phyloP scores from a whole-genome alignment of 2,888 invertebrate species.

The Celastrina argiolus region DNA sequence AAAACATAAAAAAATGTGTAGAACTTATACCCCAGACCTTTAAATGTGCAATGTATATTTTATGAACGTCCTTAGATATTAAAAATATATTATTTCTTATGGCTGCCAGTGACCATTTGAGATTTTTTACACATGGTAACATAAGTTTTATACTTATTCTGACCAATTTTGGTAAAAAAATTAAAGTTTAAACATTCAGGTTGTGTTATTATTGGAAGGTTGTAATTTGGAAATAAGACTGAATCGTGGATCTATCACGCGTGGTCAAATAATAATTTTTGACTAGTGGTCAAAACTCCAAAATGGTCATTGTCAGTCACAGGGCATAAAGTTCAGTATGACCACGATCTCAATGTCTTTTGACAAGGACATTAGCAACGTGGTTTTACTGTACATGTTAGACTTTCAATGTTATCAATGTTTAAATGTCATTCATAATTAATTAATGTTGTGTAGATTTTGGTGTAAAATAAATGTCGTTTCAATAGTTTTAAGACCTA shows the following conservation, averaged over 20 bases:
- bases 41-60: constrained; percentile 4
- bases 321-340: too few species aligned
- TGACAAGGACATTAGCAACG: too few species aligned
- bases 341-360: too few species aligned
- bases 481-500: not conserved
- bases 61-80: not conserved
- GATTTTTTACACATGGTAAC: not conserved
- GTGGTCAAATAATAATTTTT: not conserved
- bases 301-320: not conserved
- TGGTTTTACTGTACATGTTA: too few species aligned
- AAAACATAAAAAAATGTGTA: not conserved
- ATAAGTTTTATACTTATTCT: not conserved
- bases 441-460: not conserved
- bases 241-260: not conserved
- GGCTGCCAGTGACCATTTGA: too few species aligned
- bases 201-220: too few species aligned
- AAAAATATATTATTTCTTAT: not conserved
- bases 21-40: not conserved
- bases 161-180: not conserved
- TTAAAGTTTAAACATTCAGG: not conserved
- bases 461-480: constrained; percentile 2
- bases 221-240: not conserved
- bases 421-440: not conserved
- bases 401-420: not conserved
- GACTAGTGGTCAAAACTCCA: not conserved